Percentiles rank a stretch among this genome's conserved stretches.
Conservation (phyloP, 2,888 invertebrate genomes). For the Phragmatobia fuliginosa region DNA sequence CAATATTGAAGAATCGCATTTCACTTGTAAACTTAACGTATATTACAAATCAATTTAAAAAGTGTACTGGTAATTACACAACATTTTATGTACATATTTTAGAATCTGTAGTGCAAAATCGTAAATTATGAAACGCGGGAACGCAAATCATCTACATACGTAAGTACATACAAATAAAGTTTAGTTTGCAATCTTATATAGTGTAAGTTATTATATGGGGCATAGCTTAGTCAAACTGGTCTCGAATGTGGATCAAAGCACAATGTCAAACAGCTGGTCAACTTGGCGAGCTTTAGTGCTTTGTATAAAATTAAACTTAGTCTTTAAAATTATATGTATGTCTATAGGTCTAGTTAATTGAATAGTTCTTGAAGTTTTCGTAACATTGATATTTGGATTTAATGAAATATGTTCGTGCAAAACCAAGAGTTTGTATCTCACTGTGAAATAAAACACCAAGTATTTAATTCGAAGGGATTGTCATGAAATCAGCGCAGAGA, state of each 20-base stretch:
- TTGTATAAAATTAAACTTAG: constrained; percentile 8
- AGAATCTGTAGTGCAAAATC: neutral
- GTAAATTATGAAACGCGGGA: neutral
- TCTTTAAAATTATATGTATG: neutral
- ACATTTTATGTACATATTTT: neutral
- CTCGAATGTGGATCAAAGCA: constrained; percentile 72
- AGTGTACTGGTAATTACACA: neutral
- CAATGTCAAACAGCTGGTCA: constrained; percentile 68
- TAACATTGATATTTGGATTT: neutral
- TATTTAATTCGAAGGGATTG: neutral
- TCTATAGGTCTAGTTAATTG: neutral
- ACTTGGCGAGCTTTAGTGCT: constrained; percentile 47
- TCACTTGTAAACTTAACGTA: neutral
- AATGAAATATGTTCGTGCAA: too few species aligned
- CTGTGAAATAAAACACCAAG: too few species aligned
- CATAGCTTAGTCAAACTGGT: constrained; percentile 62
- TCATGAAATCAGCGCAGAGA: too few species aligned
- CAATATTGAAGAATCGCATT: neutral
- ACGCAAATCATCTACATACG: neutral
- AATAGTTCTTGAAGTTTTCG: neutral
- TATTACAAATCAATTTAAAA: neutral
- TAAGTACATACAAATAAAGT: neutral
- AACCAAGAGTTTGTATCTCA: neutral
- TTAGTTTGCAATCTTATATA: neutral
- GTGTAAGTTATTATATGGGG: constrained; percentile 15